phyloP scores from a whole-genome alignment of 2,797 vertebrate genomes.

The Siniperca scherzeri region DNA sequence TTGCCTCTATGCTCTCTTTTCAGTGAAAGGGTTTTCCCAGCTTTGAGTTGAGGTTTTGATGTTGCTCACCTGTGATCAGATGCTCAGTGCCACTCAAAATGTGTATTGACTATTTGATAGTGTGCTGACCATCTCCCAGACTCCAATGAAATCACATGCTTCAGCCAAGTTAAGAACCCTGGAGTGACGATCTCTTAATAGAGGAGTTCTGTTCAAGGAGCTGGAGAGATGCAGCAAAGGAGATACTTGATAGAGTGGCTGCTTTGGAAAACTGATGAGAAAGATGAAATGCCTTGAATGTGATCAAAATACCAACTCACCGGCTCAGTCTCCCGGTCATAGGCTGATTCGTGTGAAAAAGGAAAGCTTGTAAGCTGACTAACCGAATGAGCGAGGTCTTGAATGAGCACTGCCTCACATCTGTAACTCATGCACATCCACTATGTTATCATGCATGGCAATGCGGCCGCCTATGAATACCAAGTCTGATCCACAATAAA shows the following conservation, averaged over 20 bases:
- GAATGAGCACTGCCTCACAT: slow-evolving; percentile 58
- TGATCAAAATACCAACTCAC: slow-evolving; percentile 70
- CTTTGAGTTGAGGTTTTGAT: slow-evolving; percentile 22
- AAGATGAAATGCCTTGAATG: slow-evolving; percentile 62
- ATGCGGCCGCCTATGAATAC: slow-evolving; percentile 61
- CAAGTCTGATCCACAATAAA: slow-evolving; percentile 60
- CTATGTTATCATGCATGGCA: slow-evolving; percentile 55
- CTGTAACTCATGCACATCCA: slow-evolving; percentile 62
- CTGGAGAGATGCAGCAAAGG: slow-evolving; percentile 62
- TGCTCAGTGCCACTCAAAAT: slow-evolving; percentile 45
- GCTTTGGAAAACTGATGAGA: slow-evolving; percentile 72
- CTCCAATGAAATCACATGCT: slow-evolving; percentile 72
- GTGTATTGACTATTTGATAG: slow-evolving; percentile 68
- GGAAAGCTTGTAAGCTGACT: slow-evolving; percentile 63
- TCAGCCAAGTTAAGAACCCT: slow-evolving; percentile 71
- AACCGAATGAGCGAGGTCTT: slow-evolving; percentile 41
- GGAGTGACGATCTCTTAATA: slow-evolving; percentile 73
- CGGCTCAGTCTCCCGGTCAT: slow-evolving; percentile 41
- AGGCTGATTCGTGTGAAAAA: slow-evolving; percentile 58
- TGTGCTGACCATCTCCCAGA: slow-evolving; percentile 57
- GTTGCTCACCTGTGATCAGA: slow-evolving; percentile 53
- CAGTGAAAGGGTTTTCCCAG: slow-evolving; percentile 9
- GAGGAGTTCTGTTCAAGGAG: slow-evolving; percentile 72
- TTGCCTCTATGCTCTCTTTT: slow-evolving; percentile 13
- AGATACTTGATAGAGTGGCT: slow-evolving; percentile 70